phyloP scores from a whole-genome alignment of 2,888 invertebrate species.

The Apodemia duryi region DNA sequence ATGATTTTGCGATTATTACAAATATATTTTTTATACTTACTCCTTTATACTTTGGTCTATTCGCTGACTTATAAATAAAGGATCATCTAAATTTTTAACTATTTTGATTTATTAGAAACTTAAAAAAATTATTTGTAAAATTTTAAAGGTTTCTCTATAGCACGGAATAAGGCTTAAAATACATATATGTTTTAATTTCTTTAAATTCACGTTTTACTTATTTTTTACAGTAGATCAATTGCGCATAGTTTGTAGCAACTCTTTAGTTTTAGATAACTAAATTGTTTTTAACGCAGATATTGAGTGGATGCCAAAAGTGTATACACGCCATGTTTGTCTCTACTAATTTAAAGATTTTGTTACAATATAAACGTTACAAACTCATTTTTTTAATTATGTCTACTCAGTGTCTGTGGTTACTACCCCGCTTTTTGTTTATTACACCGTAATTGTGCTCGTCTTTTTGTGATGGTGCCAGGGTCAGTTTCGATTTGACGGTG shows the following conservation, averaged over 20 bases:
- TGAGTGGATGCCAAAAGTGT: not conserved
- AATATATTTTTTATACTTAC: not conserved
- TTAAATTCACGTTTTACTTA: not conserved
- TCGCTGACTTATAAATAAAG: not conserved
- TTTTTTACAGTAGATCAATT: not conserved
- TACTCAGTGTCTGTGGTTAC: not conserved
- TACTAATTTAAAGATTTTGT: no score
- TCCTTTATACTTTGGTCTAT: no score
- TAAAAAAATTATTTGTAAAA: no score
- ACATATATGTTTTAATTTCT: not conserved
- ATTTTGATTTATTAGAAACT: not conserved
- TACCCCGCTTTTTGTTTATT: constrained; percentile 26
- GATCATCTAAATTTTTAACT: not conserved
- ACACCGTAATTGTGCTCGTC: constrained; percentile 36
- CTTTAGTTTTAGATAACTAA: not conserved
- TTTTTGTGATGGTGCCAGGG: constrained; percentile 80
- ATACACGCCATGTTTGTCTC: no score
- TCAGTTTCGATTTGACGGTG: constrained; percentile 94
- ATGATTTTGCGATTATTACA: not conserved
- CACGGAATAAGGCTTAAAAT: no score
- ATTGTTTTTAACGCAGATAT: not conserved
- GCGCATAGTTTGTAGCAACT: not conserved
- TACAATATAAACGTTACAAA: not conserved
- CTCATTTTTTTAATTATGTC: not conserved
- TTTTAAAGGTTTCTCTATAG: no score